These are phyloP conservation scores for Brassicogethes aeneus DNA, from an alignment of 2,888 invertebrate genomes.

Conservation along the genomic window DNA sequence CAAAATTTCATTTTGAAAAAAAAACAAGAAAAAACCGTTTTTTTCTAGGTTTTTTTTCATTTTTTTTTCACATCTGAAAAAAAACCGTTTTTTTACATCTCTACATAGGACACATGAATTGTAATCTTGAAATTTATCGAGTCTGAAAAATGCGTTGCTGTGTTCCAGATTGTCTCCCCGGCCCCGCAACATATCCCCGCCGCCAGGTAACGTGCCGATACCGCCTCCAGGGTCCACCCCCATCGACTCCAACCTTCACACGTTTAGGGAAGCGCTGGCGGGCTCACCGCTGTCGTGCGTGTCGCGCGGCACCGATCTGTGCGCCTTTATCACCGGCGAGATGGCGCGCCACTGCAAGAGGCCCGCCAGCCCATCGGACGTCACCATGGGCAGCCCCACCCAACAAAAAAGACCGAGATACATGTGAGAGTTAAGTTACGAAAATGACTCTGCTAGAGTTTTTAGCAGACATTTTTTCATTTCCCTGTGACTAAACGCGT, in stretches of 20 bases:
- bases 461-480: background rate
- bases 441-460: background rate
- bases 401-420: constrained; percentile 64
- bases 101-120: too few species aligned
- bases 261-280: constrained; percentile 66
- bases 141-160: too few species aligned
- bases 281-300: constrained; percentile 44
- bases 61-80: too few species aligned
- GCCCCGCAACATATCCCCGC: constrained; percentile 44
- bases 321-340: constrained; percentile 64
- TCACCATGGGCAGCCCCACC: constrained; percentile 69
- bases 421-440: constrained; percentile 50
- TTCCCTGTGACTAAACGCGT: too few species aligned
- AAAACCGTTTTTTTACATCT: too few species aligned
- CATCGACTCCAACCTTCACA: constrained; percentile 57
- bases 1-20: too few species aligned
- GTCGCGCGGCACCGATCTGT: constrained; percentile 48
- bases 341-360: constrained; percentile 65
- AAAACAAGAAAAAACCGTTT: too few species aligned
- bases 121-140: too few species aligned
- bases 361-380: constrained; percentile 59
- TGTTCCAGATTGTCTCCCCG: constrained; percentile 24
- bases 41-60: too few species aligned
- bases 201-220: constrained; percentile 29
- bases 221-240: constrained; percentile 25